These are phyloP conservation scores for Sorex fumeus DNA, from an alignment of 2,113 vertebrate species.

Conservation along the genomic window DNA sequence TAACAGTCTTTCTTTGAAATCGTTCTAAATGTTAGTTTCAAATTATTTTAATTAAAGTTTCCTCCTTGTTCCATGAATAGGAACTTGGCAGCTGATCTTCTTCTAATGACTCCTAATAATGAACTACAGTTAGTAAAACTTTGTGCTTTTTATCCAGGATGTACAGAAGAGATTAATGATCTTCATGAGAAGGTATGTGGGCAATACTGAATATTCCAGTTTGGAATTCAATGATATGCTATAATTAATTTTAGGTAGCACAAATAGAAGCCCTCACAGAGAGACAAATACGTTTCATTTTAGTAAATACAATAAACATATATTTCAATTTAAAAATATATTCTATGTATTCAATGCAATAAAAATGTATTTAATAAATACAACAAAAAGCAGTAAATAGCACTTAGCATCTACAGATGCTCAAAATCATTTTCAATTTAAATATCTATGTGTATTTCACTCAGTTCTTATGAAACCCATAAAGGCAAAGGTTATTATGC, in stretches of 20 bases:
- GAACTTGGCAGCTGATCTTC: constrained; percentile 94
- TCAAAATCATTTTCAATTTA: neutral
- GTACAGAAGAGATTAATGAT: constrained; percentile 91
- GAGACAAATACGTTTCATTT: neutral
- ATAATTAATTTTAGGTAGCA: neutral
- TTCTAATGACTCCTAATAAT: constrained; percentile 95
- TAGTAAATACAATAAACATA: neutral
- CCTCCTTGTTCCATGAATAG: constrained; percentile 85
- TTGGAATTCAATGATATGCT: neutral
- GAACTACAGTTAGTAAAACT: constrained; percentile 93
- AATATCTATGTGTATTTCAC: neutral
- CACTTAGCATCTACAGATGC: neutral
- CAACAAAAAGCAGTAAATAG: neutral
- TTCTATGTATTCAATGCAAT: too few relatives aligned
- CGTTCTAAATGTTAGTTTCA: neutral
- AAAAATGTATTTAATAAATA: too few relatives aligned
- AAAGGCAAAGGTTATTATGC: neutral
- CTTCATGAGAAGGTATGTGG: constrained; percentile 92
- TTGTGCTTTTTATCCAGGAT: constrained; percentile 96
- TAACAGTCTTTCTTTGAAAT: neutral
- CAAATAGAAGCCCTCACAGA: neutral
- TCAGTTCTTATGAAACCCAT: neutral
- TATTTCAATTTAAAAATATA: too few relatives aligned
- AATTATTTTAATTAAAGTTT: neutral
- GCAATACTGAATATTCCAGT: neutral